These are phyloP conservation scores for Chrysomallon squamiferum DNA, from an alignment of 1,140 invertebrate species.

Conservation along the genomic window DNA sequence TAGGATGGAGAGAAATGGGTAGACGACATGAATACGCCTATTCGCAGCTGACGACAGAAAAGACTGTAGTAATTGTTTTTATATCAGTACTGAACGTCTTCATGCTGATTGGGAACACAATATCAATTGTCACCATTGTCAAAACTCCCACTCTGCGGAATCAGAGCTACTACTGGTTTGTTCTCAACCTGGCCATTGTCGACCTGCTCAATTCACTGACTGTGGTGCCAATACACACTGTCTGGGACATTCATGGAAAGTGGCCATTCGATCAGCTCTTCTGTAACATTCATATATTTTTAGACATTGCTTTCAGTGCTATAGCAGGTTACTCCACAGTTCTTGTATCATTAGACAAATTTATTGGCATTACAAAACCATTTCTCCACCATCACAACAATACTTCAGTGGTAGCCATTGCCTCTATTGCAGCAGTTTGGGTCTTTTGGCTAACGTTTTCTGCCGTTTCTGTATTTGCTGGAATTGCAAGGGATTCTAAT, in stretches of 20 bases:
- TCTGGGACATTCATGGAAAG: slow-evolving; percentile 33
- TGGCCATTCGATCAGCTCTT: slow-evolving; percentile 28
- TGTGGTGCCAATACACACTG: slow-evolving; percentile 32
- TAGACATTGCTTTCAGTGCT: slow-evolving; percentile 30
- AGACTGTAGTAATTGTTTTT: slow-evolving; percentile 19
- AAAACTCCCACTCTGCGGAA: slow-evolving; percentile 16
- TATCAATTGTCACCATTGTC: slow-evolving; percentile 33
- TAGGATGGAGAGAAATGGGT: too few species aligned
- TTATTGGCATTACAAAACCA: slow-evolving; percentile 32
- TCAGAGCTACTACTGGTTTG: slow-evolving; percentile 35
- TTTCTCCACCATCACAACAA: slow-evolving; percentile 27
- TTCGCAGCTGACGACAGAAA: slow-evolving; percentile 12
- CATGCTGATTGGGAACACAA: slow-evolving; percentile 31
- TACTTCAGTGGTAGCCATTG: slow-evolving; percentile 11
- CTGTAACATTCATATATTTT: slow-evolving; percentile 30
- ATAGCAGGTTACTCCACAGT: slow-evolving; percentile 33
- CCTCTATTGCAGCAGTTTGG: slow-evolving; percentile 24
- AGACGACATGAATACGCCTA: slow-evolving; percentile 13
- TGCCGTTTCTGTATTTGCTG: slow-evolving; percentile 19
- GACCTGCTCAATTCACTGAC: slow-evolving; percentile 29
- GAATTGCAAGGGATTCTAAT: slow-evolving; percentile 22
- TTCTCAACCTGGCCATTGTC: slow-evolving; percentile 32
- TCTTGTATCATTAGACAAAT: slow-evolving; percentile 38
- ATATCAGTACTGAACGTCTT: slow-evolving; percentile 23
- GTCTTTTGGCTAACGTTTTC: slow-evolving; percentile 20